These are phyloP conservation scores for Mesorhabditis belari DNA, from an alignment of 2,888 invertebrate species.

Conservation along the genomic window DNA sequence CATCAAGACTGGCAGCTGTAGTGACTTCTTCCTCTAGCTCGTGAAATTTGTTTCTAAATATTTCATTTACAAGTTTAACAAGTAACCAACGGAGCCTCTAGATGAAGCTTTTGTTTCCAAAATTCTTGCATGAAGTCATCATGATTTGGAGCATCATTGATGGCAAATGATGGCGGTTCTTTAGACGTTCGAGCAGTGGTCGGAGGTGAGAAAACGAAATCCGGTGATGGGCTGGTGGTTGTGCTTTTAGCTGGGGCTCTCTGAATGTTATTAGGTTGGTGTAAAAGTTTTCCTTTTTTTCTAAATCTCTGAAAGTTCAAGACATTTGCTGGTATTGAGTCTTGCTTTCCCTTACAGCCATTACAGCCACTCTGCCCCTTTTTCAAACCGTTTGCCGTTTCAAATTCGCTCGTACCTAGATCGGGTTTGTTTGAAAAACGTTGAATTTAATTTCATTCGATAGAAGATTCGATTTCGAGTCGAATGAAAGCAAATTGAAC, in stretches of 20 bases:
- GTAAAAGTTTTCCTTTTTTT: too few relatives aligned
- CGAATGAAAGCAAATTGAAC: too few relatives aligned
- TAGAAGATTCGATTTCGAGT: too few relatives aligned
- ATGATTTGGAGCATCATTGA: not conserved
- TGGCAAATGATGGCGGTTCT: not conserved
- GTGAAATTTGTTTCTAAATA: not conserved
- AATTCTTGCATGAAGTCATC: not conserved
- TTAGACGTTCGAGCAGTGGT: too few relatives aligned
- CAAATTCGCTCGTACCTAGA: too few relatives aligned
- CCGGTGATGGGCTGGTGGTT: not conserved
- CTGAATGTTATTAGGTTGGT: not conserved
- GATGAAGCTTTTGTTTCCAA: not conserved
- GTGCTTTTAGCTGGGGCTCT: not conserved
- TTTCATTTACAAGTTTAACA: not conserved
- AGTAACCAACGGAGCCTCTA: not conserved
- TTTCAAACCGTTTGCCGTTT: too few relatives aligned
- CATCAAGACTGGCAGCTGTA: not conserved
- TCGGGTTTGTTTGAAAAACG: too few relatives aligned
- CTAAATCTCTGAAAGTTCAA: too few relatives aligned
- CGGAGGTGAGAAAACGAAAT: not conserved
- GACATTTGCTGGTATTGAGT: too few relatives aligned
- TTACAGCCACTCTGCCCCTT: too few relatives aligned
- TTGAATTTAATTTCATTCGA: too few relatives aligned
- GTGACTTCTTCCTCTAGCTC: not conserved
- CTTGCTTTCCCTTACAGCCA: too few relatives aligned